Evolutionary conservation across 2,888 invertebrate genomes (phyloP), one percentile per base, ranked within the genome.

Genomic region (Mycalesis mineus): DNA sequence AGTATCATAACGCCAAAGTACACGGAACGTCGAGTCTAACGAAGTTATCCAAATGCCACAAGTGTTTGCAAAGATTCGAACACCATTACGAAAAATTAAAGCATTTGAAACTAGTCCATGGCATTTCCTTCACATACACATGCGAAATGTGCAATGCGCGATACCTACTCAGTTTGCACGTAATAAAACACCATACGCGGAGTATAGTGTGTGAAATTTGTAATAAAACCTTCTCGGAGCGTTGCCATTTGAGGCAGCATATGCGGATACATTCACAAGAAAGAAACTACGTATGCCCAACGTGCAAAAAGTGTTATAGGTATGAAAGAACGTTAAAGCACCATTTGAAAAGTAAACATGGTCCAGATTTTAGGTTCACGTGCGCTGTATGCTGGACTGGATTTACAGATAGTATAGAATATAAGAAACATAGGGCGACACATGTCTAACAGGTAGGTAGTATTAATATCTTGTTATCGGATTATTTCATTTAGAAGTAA

Each of bases 311-410:
- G 7, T 40, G 55, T 33, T 78, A 74, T 44, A 66, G 70, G 3
- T 73, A 74, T 67, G 69, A 71, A 47, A 72, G 70, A 31, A 75
- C 74, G 49, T 62, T 77, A 13, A 72, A 67, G 13, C 70, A 69
- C 29, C 77, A 77, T 52, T n/a, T 73, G 1, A 66, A 69, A 42
- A 65, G 68, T 28, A 29, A 36, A 36, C 77, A 77, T 55, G 66
- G 66, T 51, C 66, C 68, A 2, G 63, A 65, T 11, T 69, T 66
- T 68, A 69, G 63, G n/a, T 69, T 62, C 28, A 62, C 63, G 0
- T 69, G 68, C 33, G 58, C 65, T 0, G 45, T 62, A 1, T 69
- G 68, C 15, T 64, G 62, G 62, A 57, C 63, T 1, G 68, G 68
- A 0, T 68, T 67, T 39, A 39, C 55, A 2, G 58, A 52, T 47